A percentile compares a stretch with the other conserved stretches of the same genome.
These are phyloP conservation scores for Aurelia coerulea DNA, from an alignment of 30 jellyfish, hydroid and myxozoan genomes.

Conservation along the genomic window DNA sequence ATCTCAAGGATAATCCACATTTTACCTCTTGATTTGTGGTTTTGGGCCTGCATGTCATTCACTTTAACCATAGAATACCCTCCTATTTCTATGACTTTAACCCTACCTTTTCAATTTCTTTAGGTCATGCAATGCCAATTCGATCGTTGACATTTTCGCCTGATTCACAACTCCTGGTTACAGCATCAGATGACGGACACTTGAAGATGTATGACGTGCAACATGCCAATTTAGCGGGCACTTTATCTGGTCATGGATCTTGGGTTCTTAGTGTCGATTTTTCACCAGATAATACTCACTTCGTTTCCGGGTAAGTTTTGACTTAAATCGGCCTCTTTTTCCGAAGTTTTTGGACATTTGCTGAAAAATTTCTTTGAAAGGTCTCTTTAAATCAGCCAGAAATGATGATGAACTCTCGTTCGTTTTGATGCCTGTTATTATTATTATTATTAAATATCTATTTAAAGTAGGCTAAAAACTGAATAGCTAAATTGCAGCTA, in stretches of 20 bases:
- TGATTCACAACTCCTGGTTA: constrained; percentile 89
- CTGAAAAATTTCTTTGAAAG: background rate
- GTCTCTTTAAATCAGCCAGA: background rate
- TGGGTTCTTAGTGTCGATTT: constrained; percentile 96
- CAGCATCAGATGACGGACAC: constrained; percentile 99
- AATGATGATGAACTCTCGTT: background rate
- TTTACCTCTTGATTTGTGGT: too few species aligned
- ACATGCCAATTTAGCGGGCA: constrained; percentile 95
- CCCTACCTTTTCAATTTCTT: background rate
- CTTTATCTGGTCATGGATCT: constrained; percentile 95
- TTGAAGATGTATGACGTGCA: constrained; percentile 95
- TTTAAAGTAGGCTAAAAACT: too few species aligned
- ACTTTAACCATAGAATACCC: too few species aligned
- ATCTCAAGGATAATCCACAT: too few species aligned
- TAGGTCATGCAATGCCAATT: constrained; percentile 99
- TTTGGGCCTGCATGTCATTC: too few species aligned
- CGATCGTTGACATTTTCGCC: constrained; percentile 96
- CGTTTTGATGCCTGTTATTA: too few species aligned
- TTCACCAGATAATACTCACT: constrained; percentile 94
- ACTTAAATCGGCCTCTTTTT: background rate
- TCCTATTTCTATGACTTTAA: too few species aligned
- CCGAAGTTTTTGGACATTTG: background rate
- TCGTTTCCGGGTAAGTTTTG: constrained; percentile 91
- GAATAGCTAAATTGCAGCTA: too few species aligned
- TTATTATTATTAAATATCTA: too few species aligned